Conservation (phyloP, 2,888 invertebrate species). For the Xestia sexstrigata region DNA sequence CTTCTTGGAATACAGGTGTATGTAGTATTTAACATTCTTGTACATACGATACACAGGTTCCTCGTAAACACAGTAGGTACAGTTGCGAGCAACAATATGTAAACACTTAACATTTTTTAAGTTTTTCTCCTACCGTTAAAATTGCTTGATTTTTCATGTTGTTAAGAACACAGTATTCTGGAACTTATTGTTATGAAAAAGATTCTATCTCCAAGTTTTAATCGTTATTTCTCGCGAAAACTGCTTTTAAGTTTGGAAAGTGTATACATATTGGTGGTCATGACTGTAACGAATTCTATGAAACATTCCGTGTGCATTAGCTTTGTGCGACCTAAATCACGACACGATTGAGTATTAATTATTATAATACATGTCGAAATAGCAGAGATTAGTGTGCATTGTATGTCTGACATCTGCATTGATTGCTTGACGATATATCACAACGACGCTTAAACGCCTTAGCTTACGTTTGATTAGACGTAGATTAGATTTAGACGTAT, state of each 20-base stretch:
- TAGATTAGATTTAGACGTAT: too few relatives aligned
- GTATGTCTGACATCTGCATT: conserved; percentile 21
- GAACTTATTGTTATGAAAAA: too few relatives aligned
- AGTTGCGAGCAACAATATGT: too few relatives aligned
- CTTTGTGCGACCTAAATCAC: not conserved
- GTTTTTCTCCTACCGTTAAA: too few relatives aligned
- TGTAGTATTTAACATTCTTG: not conserved
- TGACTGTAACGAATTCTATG: not conserved
- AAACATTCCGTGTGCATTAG: not conserved
- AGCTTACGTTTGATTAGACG: not conserved
- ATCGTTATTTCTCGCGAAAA: too few relatives aligned
- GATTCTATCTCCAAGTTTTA: too few relatives aligned
- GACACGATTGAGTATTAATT: not conserved
- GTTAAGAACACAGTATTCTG: too few relatives aligned
- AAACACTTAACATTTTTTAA: too few relatives aligned
- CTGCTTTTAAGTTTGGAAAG: too few relatives aligned
- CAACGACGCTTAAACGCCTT: not conserved
- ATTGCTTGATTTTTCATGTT: too few relatives aligned
- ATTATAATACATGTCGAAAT: conserved; percentile 2
- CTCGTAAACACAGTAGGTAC: too few relatives aligned
- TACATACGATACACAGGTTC: not conserved
- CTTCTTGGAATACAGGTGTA: not conserved
- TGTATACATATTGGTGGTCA: too few relatives aligned
- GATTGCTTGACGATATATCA: conserved; percentile 9
- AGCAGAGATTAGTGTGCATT: conserved; percentile 15